Conservation (phyloP, 2,113 vertebrate genomes). For the Thunnus thynnus region DNA sequence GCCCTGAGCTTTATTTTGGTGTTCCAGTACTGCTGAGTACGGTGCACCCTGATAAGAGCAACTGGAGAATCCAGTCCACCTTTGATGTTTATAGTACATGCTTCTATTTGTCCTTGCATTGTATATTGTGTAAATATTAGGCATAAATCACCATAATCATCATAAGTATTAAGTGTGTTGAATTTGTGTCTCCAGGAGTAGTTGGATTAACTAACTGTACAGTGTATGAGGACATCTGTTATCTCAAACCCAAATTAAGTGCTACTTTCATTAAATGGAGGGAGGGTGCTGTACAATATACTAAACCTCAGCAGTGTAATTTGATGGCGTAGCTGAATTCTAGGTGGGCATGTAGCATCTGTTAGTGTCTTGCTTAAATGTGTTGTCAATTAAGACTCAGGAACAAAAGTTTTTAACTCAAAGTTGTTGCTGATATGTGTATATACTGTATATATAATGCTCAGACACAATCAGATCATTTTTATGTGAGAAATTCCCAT, state of each 20-base stretch:
- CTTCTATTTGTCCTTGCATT: not conserved
- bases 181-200: conserved; percentile 7
- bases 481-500: not conserved
- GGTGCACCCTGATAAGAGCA: conserved; percentile 6
- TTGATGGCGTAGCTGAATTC: conserved; percentile 10
- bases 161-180: conserved; percentile 3
- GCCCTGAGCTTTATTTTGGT: conserved; percentile 13
- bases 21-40: conserved; percentile 2
- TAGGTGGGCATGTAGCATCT: conserved; percentile 18
- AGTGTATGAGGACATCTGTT: not conserved
- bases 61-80: not conserved
- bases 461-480: not conserved
- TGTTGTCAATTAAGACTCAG: not conserved
- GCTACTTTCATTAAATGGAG: not conserved
- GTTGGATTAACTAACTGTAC: not conserved
- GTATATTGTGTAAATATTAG: not conserved
- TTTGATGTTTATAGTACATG: conserved; percentile 12
- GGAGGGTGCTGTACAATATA: not conserved
- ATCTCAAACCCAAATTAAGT: conserved; percentile 1
- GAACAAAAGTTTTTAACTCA: not conserved
- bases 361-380: not conserved
- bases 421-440: not conserved
- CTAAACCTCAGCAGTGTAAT: conserved; percentile 4
- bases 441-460: not conserved
- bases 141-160: no score